These are phyloP conservation scores for Heterochromis multidens DNA, from an alignment of 2,113 vertebrate species.

Conservation along the genomic window DNA sequence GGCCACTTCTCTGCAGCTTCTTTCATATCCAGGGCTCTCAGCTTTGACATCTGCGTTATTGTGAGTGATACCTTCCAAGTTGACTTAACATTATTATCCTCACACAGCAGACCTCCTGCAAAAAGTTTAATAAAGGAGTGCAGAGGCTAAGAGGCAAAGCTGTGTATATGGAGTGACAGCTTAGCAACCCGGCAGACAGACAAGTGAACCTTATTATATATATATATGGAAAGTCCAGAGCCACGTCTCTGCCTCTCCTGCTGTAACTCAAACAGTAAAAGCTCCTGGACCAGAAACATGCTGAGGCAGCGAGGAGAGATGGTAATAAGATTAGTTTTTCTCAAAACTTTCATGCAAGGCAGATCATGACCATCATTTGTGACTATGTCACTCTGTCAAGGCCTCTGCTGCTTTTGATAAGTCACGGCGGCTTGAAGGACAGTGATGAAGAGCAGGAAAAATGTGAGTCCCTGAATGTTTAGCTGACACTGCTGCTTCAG, in stretches of 20 bases:
- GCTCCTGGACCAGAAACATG: constrained; percentile 33
- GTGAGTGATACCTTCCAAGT: background rate
- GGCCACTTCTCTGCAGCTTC: background rate
- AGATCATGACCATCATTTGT: constrained; percentile 54
- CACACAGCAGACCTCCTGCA: background rate
- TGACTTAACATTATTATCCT: constrained; percentile 9
- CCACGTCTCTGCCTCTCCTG: background rate
- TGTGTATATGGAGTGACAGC: constrained; percentile 11
- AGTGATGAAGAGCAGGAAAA: constrained; percentile 52
- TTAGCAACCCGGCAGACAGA: constrained; percentile 15
- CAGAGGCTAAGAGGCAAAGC: constrained; percentile 10
- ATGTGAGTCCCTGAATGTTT: constrained; percentile 29
- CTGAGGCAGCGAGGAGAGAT: constrained; percentile 51
- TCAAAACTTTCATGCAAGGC: constrained; percentile 45
- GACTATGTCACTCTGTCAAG: constrained; percentile 61
- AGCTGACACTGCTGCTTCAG: constrained; percentile 57
- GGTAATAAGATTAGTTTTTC: constrained; percentile 64
- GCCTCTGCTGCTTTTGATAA: constrained; percentile 52
- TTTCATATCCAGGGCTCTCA: background rate
- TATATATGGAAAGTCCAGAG: constrained; percentile 29
- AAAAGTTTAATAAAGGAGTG: constrained; percentile 6
- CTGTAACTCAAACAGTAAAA: constrained; percentile 22
- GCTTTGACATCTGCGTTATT: background rate
- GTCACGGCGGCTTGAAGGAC: constrained; percentile 42
- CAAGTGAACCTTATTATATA: constrained; percentile 21